Base-by-base conservation (phyloP, 2,888 invertebrate species). In the Antheraea yamamai region DNA sequence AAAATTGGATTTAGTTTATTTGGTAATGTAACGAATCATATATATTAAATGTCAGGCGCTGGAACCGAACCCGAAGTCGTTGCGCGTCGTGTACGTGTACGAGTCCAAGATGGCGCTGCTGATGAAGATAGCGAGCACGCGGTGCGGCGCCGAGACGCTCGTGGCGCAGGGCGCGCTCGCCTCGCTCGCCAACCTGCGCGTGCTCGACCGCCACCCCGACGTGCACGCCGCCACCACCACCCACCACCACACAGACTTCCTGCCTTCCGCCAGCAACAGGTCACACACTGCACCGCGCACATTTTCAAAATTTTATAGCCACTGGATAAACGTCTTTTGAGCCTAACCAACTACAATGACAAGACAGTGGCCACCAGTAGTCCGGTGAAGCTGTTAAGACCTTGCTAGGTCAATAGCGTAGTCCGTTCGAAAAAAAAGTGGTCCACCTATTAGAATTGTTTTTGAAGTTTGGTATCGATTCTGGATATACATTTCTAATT, bases 91-190 rank as follows among this genome's bases (percentile, higher is more conserved):
- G 0, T 98, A 98, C 92, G 96, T 98, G 23, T 98, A 98, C 91
- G 97, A 98, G 89, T 97, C 98, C 0, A 98, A 98, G 93, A 97
- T 98, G 97, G 96, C 97, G 61, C 95, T 98, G 80, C 94, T 98
- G 26, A 95, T 96, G 74, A 95, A 97, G 84, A 94, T 98, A 82
- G 97, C 97, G 0, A 95, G 96, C 12, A 96, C 96, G 0, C 95
- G 96, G 78, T 84, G 95, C 18, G 98, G 98, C 83, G 96, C 96
- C 0, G 96, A 97, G 87, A 96, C 97, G 0, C 90, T 97, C 68
- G 95, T 97, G 75, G 97, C 98, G 83, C 96, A 98, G 78, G 97
- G 97, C 35, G 96, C 97, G 74, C 95, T 97, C 23, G 96, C 97
- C 7, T 97, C 78, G 72, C 84, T 95, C 20, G 96, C 97, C 39